A percentile compares a stretch with the other conserved stretches of the same genome.
Conservation (phyloP, 2,888 invertebrate species). For the Chesias legatella region DNA sequence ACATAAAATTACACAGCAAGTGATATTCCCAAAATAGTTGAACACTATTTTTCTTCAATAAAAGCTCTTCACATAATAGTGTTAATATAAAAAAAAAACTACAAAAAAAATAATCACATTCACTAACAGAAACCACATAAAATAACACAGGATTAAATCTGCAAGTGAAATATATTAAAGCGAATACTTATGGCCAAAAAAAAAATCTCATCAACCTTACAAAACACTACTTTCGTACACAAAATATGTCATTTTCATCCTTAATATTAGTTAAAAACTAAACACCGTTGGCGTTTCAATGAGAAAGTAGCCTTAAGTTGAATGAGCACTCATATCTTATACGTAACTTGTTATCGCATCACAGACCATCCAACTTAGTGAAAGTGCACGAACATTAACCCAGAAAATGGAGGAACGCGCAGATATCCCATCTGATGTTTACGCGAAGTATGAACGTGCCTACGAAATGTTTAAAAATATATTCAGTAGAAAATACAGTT, state of each 20-base stretch:
- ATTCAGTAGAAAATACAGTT: too few species aligned
- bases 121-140: constrained; percentile 53
- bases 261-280: constrained; percentile 36
- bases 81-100: constrained; percentile 10
- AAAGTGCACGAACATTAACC: constrained; percentile 48
- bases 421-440: too few species aligned
- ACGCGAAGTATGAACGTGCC: too few species aligned
- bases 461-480: too few species aligned
- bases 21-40: constrained; percentile 4
- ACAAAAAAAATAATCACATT: constrained; percentile 50
- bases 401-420: too few species aligned
- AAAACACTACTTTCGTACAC: constrained; percentile 56
- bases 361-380: constrained; percentile 60
- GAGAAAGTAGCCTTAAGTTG: constrained; percentile 34
- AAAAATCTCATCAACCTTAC: constrained; percentile 42
- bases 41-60: constrained; percentile 29
- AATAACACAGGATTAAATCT: constrained; percentile 60
- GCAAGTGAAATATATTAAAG: constrained; percentile 66
- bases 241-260: constrained; percentile 75
- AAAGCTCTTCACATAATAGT: constrained; percentile 12
- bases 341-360: constrained; percentile 62
- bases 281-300: constrained; percentile 21
- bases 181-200: constrained; percentile 54
- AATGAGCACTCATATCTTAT: constrained; percentile 35
- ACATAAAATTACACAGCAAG: constrained; percentile 9